Base-by-base conservation (phyloP, 2,113 vertebrate species). In the Austrofundulus limnaeus region DNA sequence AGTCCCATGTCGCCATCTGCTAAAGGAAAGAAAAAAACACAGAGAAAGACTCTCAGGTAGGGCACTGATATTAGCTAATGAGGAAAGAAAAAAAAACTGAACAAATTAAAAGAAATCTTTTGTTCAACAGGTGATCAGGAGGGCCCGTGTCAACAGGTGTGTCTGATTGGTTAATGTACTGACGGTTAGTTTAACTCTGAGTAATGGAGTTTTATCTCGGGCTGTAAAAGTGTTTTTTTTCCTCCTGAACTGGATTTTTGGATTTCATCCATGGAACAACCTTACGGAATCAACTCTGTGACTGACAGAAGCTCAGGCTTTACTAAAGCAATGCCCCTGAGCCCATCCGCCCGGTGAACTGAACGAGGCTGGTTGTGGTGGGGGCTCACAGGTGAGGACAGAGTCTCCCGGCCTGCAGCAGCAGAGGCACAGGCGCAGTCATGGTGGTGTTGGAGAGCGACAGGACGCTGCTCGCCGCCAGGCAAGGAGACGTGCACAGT, bases 401-500 rank as follows among this genome's bases (percentile, higher is more conserved):
- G 65, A 49, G 65, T 39, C 42, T 56, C 54, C 31, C 71, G n/a
- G 16, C 45, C 52, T 12, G 64, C 47, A 20, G 70, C 64, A 23
- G n/a, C n/a, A n/a, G n/a, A n/a, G n/a, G n/a, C n/a, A n/a, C 31
- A 11, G 28, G 28, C 31, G 46, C 20, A 25, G 64, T 21, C 34
- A 94, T 95, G 94, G 92, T 91, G 50, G 85, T 91, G 43, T 3
- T 46, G 80, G 95, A 95, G 75, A 73, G 61, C 53, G 88, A 89
- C 68, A 79, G 72, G 81, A 83, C 88, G 7, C 88, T 97, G 75
- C 91, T 92, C n/a, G 95, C 95, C 11, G 94, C 94, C 11, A 85
- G 94, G 42, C 94, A 92, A 55, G 96, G 96, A 0, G 95, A 97
- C 57, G 70, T 96, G 72, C 93, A 93, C 37, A 66, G 89, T 12